These are phyloP conservation scores for Paratrypauchen microcephalus DNA, from an alignment of 2,797 vertebrate genomes.

Conservation along the genomic window DNA sequence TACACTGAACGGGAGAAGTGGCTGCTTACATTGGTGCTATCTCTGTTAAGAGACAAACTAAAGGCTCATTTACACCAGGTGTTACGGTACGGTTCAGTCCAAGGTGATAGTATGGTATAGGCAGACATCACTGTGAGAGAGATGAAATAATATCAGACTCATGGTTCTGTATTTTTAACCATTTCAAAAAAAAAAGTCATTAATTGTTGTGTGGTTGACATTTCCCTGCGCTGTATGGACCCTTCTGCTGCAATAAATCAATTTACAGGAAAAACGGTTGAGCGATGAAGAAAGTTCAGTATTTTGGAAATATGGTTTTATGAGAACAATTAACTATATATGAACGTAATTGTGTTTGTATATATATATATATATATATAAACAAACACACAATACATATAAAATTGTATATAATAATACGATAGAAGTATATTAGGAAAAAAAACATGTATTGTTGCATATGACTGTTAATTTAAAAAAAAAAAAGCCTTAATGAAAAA, in stretches of 20 bases:
- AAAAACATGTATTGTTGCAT: conserved; percentile 1
- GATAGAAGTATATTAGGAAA: not conserved
- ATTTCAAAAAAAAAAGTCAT: not conserved
- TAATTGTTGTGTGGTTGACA: not conserved
- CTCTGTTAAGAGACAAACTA: conserved; percentile 56
- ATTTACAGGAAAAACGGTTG: not conserved
- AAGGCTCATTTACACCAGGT: not conserved
- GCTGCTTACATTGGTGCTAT: conserved; percentile 81
- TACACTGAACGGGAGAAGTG: conserved; percentile 38
- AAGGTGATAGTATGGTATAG: not conserved
- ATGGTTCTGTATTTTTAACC: not conserved
- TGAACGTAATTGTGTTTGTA: not conserved
- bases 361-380: not conserved
- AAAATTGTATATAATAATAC: too few relatives aligned
- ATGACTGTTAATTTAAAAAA: conserved; percentile 13
- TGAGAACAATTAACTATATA: not conserved
- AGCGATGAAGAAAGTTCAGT: not conserved
- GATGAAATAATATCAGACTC: not conserved
- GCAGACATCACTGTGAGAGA: conserved; percentile 3
- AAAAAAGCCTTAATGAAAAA: conserved; percentile 4
- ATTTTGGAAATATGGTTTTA: not conserved
- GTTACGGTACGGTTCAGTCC: conserved; percentile 8
- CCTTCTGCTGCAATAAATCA: conserved; percentile 6
- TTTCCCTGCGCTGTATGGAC: conserved; percentile 1
- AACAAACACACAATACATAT: too few relatives aligned